Evolutionary conservation across 2,888 invertebrate species (phyloP), one percentile per base, ranked within the genome.

Genomic region (Loripinus fragilis): DNA sequence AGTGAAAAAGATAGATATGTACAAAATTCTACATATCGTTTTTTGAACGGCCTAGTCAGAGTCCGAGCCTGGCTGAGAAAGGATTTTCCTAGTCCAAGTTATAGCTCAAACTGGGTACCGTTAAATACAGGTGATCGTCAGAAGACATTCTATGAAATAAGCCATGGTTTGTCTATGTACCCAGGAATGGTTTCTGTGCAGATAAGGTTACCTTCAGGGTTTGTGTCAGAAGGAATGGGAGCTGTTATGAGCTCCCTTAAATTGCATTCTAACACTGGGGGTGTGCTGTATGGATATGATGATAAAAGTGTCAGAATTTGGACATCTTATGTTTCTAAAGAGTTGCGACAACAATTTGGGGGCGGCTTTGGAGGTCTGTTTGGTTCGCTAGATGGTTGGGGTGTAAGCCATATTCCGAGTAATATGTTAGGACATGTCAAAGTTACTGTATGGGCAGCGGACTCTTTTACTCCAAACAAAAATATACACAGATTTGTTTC

Each of bases 251-350:
- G 28, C 5, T 60, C 60, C 7, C 25, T n/a, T 2, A 23, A 7
- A 25, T 25, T 20, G 3, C 67, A 41, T 12, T 28, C 60, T 25
- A 64, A 71, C 28, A 60, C 67, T 1, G 81, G 81, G 0, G 81
- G 81, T 0, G 70, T 73, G 10, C 65, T 73, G 3, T 73, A 72
- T 50, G 78, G 65, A 0, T 81, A 65, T 50, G 73, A 73, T 30
- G 71, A 75, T 23, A 45, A 60, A 17, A n/a, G 23, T 33, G 52
- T 81, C 23, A 41, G 81, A 15, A 48, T 81, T 20, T 81, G 81
- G 81, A 25, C 78, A 23, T 42, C 69, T 2, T 71, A 66, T 71
- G 23, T n/a, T 41, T 38, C 25, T 17, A 28, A 10, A 20, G 67
- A 41, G 2, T 1, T 3, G 41, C 41, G 42, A 41, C n/a, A 23